Evolutionary conservation across 92 coral and sea anemone species (phyloP).

Genomic region (Porites evermanni): DNA sequence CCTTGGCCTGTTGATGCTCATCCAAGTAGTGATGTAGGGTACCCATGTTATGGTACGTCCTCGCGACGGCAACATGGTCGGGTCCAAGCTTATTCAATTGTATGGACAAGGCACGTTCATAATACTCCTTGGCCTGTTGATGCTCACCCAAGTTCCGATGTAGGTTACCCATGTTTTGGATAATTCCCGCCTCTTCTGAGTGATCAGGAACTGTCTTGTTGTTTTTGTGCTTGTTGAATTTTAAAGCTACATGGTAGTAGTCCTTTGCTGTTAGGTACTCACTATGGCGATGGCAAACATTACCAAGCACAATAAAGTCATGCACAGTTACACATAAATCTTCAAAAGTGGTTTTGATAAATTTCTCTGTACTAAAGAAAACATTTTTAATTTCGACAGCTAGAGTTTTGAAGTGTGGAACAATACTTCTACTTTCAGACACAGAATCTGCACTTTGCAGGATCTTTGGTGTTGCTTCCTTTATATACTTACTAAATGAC

Average conservation of each 20-base stretch:
- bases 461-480: neutral
- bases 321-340: neutral
- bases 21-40: too few species aligned
- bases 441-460: neutral
- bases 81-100: too few species aligned
- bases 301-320: neutral
- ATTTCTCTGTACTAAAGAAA: neutral
- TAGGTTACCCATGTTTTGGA: too few species aligned
- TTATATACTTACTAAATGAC: conserved; percentile 41
- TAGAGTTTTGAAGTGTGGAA: conserved; percentile 47
- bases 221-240: too few species aligned
- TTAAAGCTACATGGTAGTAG: neutral
- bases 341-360: neutral
- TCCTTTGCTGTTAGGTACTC: neutral
- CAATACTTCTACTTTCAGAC: neutral
- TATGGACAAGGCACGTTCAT: too few species aligned
- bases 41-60: too few species aligned
- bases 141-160: too few species aligned
- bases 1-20: too few species aligned
- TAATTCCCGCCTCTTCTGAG: too few species aligned
- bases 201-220: too few species aligned
- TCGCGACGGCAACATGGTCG: too few species aligned
- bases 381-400: neutral
- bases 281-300: neutral
- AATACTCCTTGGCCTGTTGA: too few species aligned